These are phyloP conservation scores for Brachyopa scutellaris DNA, from an alignment of 2,888 invertebrate genomes.

Conservation along the genomic window DNA sequence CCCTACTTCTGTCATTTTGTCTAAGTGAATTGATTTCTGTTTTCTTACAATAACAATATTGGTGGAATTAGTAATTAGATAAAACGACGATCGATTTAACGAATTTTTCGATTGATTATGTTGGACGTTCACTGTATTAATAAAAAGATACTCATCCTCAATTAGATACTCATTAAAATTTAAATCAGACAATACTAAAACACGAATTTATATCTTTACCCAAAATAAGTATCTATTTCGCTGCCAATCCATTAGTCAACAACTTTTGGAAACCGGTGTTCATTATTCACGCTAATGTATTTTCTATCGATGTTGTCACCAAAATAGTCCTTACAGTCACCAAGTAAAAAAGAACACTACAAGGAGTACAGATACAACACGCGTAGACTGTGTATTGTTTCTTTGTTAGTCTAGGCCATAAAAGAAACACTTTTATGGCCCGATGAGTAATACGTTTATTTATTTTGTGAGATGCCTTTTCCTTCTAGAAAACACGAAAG, in stretches of 20 bases:
- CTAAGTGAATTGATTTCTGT: too few relatives aligned
- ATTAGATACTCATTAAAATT: neutral
- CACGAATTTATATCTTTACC: too few relatives aligned
- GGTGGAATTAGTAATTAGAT: too few relatives aligned
- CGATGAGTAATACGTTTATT: constrained; percentile 21
- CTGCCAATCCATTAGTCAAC: constrained; percentile 13
- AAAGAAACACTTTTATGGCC: neutral
- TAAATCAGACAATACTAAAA: neutral
- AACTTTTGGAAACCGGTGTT: neutral
- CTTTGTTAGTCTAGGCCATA: neutral
- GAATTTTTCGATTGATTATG: too few relatives aligned
- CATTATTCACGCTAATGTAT: neutral
- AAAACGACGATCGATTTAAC: too few relatives aligned
- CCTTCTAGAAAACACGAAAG: constrained; percentile 1
- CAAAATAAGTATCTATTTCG: too few relatives aligned
- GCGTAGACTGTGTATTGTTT: neutral
- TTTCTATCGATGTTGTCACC: neutral
- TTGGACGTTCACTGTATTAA: too few relatives aligned
- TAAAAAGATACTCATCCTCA: too few relatives aligned
- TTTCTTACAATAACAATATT: too few relatives aligned
- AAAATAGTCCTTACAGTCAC: constrained; percentile 1
- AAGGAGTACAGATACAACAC: neutral
- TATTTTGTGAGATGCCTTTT: constrained; percentile 15
- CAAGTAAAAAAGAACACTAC: too few relatives aligned
- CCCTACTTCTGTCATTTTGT: too few relatives aligned